Evolutionary conservation across 2,113 vertebrate species (phyloP).

Genomic region (Chaenogobius annularis): DNA sequence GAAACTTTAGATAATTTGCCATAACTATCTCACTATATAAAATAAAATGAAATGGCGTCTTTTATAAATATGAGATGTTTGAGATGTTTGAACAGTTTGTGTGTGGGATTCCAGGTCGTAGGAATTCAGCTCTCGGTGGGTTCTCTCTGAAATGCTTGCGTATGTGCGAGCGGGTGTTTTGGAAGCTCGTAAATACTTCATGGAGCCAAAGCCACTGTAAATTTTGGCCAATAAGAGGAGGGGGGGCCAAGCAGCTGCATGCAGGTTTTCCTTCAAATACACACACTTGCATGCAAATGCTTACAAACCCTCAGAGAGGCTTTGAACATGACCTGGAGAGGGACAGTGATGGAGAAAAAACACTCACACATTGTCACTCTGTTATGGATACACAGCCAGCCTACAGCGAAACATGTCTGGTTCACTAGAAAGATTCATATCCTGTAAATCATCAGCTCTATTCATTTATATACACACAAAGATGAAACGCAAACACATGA

Average conservation of each 20-base stretch:
- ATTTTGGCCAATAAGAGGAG: constrained; percentile 73
- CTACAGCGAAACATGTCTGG: constrained; percentile 47
- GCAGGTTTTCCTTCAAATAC: constrained; percentile 40
- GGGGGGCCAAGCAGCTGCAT: constrained; percentile 67
- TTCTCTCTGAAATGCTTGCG: constrained; percentile 59
- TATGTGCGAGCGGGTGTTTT: constrained; percentile 68
- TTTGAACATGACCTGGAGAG: constrained; percentile 21
- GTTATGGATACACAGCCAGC: constrained; percentile 51
- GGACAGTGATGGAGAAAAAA: constrained; percentile 49
- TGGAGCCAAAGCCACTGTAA: constrained; percentile 78
- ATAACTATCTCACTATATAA: neutral
- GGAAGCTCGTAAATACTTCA: constrained; percentile 79
- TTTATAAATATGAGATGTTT: constrained; percentile 6
- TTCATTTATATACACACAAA: constrained; percentile 36
- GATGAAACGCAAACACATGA: constrained; percentile 25
- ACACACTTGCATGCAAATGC: constrained; percentile 30
- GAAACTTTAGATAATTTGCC: neutral
- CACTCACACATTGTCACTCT: constrained; percentile 46
- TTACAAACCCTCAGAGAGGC: constrained; percentile 28
- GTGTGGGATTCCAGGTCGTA: constrained; percentile 50
- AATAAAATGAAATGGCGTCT: neutral
- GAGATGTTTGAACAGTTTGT: constrained; percentile 19
- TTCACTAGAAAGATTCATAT: constrained; percentile 35
- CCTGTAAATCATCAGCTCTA: constrained; percentile 25
- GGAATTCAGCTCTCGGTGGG: constrained; percentile 49